Conservation (phyloP, 2,797 vertebrate species). For the Myoxocephalus aenaeus region DNA sequence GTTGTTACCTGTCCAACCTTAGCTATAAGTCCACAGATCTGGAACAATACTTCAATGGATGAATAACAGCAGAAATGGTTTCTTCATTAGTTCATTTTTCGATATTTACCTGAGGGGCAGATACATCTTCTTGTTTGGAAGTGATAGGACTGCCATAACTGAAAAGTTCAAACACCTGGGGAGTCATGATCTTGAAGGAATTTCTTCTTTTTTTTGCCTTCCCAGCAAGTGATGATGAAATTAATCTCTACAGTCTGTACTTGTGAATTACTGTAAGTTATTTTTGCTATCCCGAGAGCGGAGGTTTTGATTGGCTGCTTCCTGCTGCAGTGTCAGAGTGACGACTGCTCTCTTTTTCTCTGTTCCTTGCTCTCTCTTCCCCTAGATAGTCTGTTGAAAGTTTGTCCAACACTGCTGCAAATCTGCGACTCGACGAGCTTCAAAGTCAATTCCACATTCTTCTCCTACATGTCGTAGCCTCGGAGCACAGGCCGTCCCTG, state of each 20-base stretch:
- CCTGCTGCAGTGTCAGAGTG: conserved; percentile 64
- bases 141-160: background rate
- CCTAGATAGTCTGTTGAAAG: conserved; percentile 60
- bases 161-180: conserved; percentile 32
- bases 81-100: background rate
- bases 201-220: conserved; percentile 45
- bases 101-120: background rate
- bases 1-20: background rate
- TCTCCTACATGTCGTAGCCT: conserved; percentile 48
- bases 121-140: background rate
- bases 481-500: conserved; percentile 59
- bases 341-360: conserved; percentile 38
- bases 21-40: background rate
- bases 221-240: conserved; percentile 67
- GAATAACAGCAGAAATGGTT: background rate
- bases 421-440: conserved; percentile 54
- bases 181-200: conserved; percentile 34
- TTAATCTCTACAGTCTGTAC: conserved; percentile 41
- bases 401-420: conserved; percentile 62
- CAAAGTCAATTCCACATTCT: conserved; percentile 63
- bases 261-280: conserved; percentile 59
- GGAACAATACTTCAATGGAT: background rate
- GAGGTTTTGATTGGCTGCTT: conserved; percentile 70
- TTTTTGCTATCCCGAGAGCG: conserved; percentile 56
- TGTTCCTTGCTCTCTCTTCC: background rate